These are phyloP conservation scores for Benthosema pterotum DNA, from an alignment of 2,797 vertebrate species.

Conservation along the genomic window DNA sequence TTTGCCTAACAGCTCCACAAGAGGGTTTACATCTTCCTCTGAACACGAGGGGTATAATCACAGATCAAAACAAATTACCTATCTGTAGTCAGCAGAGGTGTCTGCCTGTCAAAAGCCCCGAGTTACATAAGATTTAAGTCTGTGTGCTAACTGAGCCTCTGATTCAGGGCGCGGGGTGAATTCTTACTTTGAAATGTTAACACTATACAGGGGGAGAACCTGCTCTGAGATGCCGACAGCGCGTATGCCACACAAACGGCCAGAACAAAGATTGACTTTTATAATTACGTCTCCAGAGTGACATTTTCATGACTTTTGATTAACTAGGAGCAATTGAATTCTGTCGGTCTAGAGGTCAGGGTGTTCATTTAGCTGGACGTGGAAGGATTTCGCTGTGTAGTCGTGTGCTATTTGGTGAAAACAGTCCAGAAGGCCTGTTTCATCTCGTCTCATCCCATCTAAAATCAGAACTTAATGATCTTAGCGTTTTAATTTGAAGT, in stretches of 20 bases:
- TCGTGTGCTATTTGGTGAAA: not conserved
- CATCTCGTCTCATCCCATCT: not conserved
- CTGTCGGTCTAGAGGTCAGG: not conserved
- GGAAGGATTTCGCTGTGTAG: too few relatives aligned
- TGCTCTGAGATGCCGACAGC: conserved; percentile 27
- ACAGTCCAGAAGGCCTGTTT: not conserved
- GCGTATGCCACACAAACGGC: conserved; percentile 55
- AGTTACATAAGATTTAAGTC: conserved; percentile 83
- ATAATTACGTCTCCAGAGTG: conserved; percentile 54
- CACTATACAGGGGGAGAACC: conserved; percentile 40
- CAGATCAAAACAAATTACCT: conserved; percentile 86
- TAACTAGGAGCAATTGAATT: conserved; percentile 25
- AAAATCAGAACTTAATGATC: conserved; percentile 21
- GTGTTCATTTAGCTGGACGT: too few relatives aligned
- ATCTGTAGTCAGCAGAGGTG: conserved; percentile 82
- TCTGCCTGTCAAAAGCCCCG: conserved; percentile 77
- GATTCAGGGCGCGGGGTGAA: conserved; percentile 70
- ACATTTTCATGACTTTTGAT: conserved; percentile 58
- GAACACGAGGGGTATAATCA: conserved; percentile 82
- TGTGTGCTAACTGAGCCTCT: conserved; percentile 73
- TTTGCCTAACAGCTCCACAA: conserved; percentile 84
- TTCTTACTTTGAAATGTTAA: conserved; percentile 68
- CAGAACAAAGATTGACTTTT: conserved; percentile 57
- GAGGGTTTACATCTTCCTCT: conserved; percentile 85
- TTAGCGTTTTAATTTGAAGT: conserved; percentile 21